phyloP scores from a whole-genome alignment of 2,113 vertebrate genomes.

The Illadopsis cleaveri region DNA sequence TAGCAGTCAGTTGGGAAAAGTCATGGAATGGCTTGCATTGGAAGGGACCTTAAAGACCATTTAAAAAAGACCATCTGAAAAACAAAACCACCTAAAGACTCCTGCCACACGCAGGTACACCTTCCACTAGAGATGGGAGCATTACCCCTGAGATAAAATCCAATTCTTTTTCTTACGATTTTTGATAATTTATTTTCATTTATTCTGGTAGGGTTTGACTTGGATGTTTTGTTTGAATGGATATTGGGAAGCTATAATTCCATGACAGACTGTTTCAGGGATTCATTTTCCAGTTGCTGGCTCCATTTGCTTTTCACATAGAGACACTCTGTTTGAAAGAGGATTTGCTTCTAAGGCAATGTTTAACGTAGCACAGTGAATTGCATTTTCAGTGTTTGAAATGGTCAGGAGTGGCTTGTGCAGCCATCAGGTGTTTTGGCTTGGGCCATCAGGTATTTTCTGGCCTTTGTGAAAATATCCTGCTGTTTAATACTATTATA shows the following conservation, averaged over 20 bases:
- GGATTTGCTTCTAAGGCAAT: background rate
- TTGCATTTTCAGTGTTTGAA: background rate
- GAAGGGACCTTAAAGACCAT: background rate
- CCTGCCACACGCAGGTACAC: background rate
- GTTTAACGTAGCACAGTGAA: background rate
- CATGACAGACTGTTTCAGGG: background rate
- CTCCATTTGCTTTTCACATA: background rate
- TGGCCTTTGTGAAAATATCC: background rate
- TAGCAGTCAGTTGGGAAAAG: background rate
- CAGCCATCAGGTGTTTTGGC: background rate
- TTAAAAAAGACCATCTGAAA: background rate
- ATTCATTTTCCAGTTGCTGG: background rate
- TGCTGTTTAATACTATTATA: background rate
- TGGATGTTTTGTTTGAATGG: background rate
- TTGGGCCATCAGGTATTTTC: background rate
- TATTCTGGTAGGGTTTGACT: background rate
- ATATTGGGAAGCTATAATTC: background rate
- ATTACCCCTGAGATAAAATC: background rate
- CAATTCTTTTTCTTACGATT: background rate
- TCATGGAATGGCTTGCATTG: background rate
- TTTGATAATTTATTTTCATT: background rate
- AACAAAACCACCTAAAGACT: background rate
- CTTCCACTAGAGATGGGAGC: background rate
- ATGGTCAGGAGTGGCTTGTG: background rate
- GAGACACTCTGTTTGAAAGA: background rate